phyloP scores from a whole-genome alignment of 1,140 invertebrate genomes.

The Bombyx mandarina region DNA sequence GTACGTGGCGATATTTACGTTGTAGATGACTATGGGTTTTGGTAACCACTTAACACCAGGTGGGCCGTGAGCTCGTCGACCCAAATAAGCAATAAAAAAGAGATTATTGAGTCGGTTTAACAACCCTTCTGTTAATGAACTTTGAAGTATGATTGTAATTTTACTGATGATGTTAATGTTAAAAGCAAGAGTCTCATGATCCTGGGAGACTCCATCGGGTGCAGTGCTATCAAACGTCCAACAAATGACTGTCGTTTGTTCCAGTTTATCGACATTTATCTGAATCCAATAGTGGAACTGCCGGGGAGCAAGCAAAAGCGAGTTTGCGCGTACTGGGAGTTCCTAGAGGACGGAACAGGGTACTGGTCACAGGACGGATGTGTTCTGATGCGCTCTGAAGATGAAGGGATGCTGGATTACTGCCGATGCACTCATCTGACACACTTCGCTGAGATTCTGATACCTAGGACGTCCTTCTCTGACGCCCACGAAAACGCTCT shows the following conservation, averaged over 20 bases:
- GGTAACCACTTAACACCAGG: too few relatives aligned
- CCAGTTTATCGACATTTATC: constrained; percentile 57
- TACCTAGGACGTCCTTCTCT: constrained; percentile 39
- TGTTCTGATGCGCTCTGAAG: constrained; percentile 34
- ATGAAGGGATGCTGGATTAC: constrained; percentile 40
- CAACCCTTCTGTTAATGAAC: too few relatives aligned
- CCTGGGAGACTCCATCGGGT: too few relatives aligned
- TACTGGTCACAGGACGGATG: constrained; percentile 62
- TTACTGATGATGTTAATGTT: too few relatives aligned
- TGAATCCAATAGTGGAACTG: constrained; percentile 27
- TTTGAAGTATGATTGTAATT: too few relatives aligned
- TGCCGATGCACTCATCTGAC: constrained; percentile 68
- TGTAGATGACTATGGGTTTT: too few relatives aligned
- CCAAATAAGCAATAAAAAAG: too few relatives aligned
- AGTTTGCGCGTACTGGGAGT: constrained; percentile 64
- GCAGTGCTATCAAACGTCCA: too few relatives aligned
- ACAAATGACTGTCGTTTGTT: constrained; percentile 4
- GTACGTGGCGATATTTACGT: too few relatives aligned
- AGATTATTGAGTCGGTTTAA: too few relatives aligned
- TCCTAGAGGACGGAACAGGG: constrained; percentile 32
- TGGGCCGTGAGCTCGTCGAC: too few relatives aligned
- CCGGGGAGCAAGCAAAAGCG: constrained; percentile 39
- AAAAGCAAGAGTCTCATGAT: too few relatives aligned
- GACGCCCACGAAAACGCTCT: constrained; percentile 38
- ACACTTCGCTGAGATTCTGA: constrained; percentile 66